phyloP scores from a whole-genome alignment of 1,140 invertebrate species.

The Macrosteles quadrilineatus region DNA sequence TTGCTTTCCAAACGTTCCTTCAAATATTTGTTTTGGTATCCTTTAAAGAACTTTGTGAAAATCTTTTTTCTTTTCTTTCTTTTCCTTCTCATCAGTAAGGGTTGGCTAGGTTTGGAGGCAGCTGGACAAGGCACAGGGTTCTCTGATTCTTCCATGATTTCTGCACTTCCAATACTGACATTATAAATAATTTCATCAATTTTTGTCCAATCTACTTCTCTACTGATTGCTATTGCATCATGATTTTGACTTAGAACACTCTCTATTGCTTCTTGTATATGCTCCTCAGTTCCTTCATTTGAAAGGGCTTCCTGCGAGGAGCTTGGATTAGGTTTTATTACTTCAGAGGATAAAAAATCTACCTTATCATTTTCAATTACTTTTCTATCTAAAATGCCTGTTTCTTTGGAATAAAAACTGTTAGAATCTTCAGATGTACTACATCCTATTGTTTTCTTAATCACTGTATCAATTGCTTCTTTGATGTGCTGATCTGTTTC shows the following conservation, averaged over 20 bases:
- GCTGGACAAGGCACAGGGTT: neutral
- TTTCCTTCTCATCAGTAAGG: neutral
- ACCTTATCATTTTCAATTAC: too few species aligned
- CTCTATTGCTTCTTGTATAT: constrained; percentile 3
- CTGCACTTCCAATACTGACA: neutral
- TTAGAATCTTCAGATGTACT: too few species aligned
- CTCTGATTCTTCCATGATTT: neutral
- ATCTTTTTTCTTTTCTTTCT: neutral
- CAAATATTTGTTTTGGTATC: neutral
- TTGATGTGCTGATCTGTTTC: constrained; percentile 1
- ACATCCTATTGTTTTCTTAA: neutral
- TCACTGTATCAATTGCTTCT: neutral
- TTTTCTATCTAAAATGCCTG: too few species aligned
- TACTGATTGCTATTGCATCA: neutral
- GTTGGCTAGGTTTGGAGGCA: neutral
- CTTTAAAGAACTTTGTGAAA: neutral
- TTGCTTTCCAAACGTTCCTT: too few species aligned
- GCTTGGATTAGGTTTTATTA: neutral
- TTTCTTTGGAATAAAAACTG: too few species aligned
- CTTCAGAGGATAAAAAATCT: too few species aligned
- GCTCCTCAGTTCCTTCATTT: neutral
- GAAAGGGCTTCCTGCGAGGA: neutral
- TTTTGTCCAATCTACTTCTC: neutral
- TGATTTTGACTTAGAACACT: neutral
- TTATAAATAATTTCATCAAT: constrained; percentile 3